Percentiles rank a stretch among this genome's conserved stretches.
These are phyloP conservation scores for Cataglyphis hispanica DNA, from an alignment of 1,140 invertebrate genomes.

Conservation along the genomic window DNA sequence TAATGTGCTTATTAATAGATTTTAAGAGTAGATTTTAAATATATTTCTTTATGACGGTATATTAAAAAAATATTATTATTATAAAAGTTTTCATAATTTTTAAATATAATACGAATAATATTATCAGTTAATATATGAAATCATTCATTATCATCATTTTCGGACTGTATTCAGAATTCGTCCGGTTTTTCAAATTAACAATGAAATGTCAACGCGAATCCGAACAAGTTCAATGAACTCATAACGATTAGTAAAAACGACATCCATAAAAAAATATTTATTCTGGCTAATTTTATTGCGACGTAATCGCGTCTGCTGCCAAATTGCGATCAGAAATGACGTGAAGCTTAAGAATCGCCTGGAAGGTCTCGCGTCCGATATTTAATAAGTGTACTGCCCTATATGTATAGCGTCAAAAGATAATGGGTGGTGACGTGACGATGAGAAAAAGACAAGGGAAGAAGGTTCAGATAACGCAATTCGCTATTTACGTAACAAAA, in stretches of 20 bases:
- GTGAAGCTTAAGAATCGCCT: slow-evolving; percentile 26
- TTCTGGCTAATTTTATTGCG: not conserved
- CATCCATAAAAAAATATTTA: not conserved
- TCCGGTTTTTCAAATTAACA: not conserved
- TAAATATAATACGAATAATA: not conserved
- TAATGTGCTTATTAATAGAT: not conserved
- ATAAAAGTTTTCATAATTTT: not conserved
- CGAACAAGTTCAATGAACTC: not conserved
- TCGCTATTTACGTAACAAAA: slow-evolving; percentile 60
- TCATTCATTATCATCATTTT: not conserved
- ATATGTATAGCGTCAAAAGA: slow-evolving; percentile 36
- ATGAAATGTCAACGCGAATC: not conserved
- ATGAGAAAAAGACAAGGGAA: slow-evolving; percentile 36
- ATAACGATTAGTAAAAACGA: not conserved
- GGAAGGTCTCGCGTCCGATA: slow-evolving; percentile 15
- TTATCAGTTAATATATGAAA: not conserved
- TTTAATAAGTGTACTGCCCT: slow-evolving; percentile 62
- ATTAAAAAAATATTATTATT: not conserved
- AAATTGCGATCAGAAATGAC: not conserved
- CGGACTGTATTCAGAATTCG: not conserved
- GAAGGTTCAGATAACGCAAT: slow-evolving; percentile 56
- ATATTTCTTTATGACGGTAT: not conserved
- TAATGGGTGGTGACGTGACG: slow-evolving; percentile 56
- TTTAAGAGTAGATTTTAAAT: not conserved
- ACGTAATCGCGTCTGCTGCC: not conserved